These are phyloP conservation scores for Merops nubicus DNA, from an alignment of 2,113 vertebrate species.

Conservation along the genomic window DNA sequence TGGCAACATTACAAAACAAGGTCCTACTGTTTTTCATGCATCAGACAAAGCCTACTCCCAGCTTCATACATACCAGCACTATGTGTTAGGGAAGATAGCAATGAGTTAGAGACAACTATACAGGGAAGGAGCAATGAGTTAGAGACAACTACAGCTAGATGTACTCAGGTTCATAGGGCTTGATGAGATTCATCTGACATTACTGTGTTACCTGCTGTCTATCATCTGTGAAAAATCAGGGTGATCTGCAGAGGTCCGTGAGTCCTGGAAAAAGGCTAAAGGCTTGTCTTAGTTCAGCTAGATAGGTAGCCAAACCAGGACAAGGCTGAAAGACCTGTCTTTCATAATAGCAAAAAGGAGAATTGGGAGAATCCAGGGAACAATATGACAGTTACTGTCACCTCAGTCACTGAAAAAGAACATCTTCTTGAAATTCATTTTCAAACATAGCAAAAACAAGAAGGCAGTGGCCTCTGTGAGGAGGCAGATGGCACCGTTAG, in stretches of 20 bases:
- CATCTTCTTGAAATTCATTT: slow-evolving; percentile 49
- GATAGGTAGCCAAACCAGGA: too few species aligned
- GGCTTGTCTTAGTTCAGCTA: too few species aligned
- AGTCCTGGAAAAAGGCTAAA: background rate
- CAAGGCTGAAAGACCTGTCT: background rate
- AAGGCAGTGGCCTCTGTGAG: slow-evolving; percentile 47
- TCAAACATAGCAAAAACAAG: slow-evolving; percentile 18
- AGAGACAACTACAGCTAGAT: background rate
- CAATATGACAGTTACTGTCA: slow-evolving; percentile 11
- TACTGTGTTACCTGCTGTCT: background rate
- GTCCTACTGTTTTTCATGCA: background rate
- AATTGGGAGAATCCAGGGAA: background rate
- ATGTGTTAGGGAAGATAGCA: background rate
- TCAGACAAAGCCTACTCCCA: background rate
- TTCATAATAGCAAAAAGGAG: background rate
- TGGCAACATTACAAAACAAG: background rate
- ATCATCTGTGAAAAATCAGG: background rate
- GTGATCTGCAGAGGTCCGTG: background rate
- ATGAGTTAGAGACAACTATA: background rate
- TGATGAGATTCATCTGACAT: background rate
- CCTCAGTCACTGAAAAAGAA: slow-evolving; percentile 58
- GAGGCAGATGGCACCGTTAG: slow-evolving; percentile 65
- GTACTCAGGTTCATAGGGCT: background rate
- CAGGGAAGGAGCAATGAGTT: background rate
- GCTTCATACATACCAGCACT: background rate